Base-by-base conservation (phyloP, 1,140 invertebrate genomes). In the Lasioglossum baleicum region DNA sequence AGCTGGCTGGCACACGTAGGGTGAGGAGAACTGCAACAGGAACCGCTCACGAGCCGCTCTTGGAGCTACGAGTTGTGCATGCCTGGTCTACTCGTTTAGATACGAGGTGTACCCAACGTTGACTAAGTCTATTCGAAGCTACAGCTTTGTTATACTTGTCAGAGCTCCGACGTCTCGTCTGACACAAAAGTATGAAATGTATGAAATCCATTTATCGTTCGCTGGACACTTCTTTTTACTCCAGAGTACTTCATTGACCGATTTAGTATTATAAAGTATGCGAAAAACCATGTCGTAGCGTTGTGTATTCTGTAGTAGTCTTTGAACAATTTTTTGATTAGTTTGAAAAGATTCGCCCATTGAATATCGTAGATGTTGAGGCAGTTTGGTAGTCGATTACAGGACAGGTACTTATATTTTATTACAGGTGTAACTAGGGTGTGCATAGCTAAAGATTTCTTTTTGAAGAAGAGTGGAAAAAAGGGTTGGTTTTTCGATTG, bases 331-430 rank as follows among this genome's bases (percentile, higher is more conserved):
- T 13, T 4, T 48, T 44, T 48, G 8, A 61, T 31, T 26, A 63
- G 44, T 72, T 26, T 44, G 4, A 20, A 17, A 63, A 7, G n/a
- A 26, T 48, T 61, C 42, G 10, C 61, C 26, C 42, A 44, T 69
- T 35, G 8, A 58, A 64, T 40, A 35, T 35, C 5, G 5, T 35
- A 64, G 17, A 10, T 20, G 13, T 40, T 64, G 15, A 15, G 40
- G 17, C 2, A 40, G 35, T 31, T 56, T 11, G 31, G 31, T 35
- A 58, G 8, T 20, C 17, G 2, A 35, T 5, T 31, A 11, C 7
- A n/a, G 17, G 20, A 35, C n/a, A 58, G 35, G 68, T 35, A 70
- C 35, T 70, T 70, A 58, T 70, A 58, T 70, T 17, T 58, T 7
- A 8, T 58, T 60, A 15, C 20, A n/a, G 42, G 7, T 13, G 8